These are phyloP conservation scores for Hypanus sabinus DNA, from an alignment of 2,113 vertebrate species.

Conservation along the genomic window DNA sequence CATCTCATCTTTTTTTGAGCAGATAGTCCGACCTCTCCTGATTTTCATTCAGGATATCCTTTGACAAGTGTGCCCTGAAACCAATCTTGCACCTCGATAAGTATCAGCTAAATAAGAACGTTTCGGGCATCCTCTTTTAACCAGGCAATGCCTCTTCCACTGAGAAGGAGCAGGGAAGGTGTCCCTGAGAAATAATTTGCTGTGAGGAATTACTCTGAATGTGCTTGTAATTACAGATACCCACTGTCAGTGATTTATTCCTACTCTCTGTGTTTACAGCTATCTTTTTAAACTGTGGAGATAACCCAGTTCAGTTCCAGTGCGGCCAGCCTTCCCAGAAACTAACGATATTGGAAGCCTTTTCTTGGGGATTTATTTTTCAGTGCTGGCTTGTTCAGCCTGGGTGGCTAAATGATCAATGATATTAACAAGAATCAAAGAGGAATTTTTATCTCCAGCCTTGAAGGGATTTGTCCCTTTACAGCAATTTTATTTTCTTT, in stretches of 20 bases:
- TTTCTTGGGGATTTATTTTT: neutral
- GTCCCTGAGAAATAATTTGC: neutral
- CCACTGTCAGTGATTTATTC: no score
- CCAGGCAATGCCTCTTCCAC: no score
- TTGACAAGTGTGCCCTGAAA: neutral
- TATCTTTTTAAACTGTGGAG: neutral
- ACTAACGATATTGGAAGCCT: neutral
- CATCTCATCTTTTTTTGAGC: neutral
- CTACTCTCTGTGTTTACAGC: neutral
- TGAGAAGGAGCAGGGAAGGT: neutral
- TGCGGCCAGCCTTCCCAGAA: neutral
- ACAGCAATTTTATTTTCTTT: slow-evolving; percentile 28
- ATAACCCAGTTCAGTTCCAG: neutral
- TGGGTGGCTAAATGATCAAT: neutral
- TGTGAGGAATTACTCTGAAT: neutral
- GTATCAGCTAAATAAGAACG: neutral
- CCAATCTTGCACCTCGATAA: neutral
- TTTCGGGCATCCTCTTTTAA: neutral
- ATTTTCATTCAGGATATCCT: neutral
- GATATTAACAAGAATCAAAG: slow-evolving; percentile 26
- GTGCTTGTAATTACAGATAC: neutral
- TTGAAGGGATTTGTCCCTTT: slow-evolving; percentile 24
- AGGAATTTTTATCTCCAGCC: slow-evolving; percentile 24
- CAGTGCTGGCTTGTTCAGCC: neutral
- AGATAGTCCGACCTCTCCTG: neutral